phyloP scores from a whole-genome alignment of 2,113 vertebrate genomes.

The Prietella phreatophila region DNA sequence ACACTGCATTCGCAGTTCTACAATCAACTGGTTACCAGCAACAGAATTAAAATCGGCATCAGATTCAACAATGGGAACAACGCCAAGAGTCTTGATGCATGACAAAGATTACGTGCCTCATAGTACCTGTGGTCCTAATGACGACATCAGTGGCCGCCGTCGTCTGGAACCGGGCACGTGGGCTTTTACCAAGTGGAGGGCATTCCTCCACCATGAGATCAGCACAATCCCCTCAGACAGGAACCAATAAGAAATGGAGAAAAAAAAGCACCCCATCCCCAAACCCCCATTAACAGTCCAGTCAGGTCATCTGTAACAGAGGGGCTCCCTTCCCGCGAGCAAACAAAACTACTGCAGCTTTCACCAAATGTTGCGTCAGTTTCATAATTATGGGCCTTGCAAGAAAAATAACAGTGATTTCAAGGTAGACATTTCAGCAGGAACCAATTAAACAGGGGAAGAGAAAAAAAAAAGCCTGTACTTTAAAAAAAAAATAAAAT shows the following conservation, averaged over 20 bases:
- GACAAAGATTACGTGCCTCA: neutral
- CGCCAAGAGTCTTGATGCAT: neutral
- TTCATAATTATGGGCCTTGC: neutral
- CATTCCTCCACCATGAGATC: constrained; percentile 68
- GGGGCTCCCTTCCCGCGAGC: neutral
- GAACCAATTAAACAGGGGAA: neutral
- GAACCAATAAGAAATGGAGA: constrained; percentile 46
- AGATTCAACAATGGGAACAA: neutral
- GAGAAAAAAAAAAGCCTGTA: neutral
- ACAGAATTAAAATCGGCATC: neutral
- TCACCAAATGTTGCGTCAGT: constrained; percentile 13
- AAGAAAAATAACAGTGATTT: constrained; percentile 9
- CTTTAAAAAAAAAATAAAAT: too few species aligned
- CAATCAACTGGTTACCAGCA: neutral
- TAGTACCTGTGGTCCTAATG: constrained; percentile 6
- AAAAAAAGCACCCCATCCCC: constrained; percentile 40
- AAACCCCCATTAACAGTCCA: constrained; percentile 51
- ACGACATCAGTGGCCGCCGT: constrained; percentile 37
- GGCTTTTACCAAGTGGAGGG: constrained; percentile 48
- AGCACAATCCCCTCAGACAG: constrained; percentile 38
- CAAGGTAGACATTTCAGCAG: constrained; percentile 1
- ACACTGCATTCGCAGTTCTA: neutral
- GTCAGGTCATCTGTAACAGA: constrained; percentile 45
- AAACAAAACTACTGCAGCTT: constrained; percentile 10
- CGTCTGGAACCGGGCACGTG: constrained; percentile 30